phyloP scores from a whole-genome alignment of 2,888 invertebrate genomes.

The Eutolmus rufibarbis region DNA sequence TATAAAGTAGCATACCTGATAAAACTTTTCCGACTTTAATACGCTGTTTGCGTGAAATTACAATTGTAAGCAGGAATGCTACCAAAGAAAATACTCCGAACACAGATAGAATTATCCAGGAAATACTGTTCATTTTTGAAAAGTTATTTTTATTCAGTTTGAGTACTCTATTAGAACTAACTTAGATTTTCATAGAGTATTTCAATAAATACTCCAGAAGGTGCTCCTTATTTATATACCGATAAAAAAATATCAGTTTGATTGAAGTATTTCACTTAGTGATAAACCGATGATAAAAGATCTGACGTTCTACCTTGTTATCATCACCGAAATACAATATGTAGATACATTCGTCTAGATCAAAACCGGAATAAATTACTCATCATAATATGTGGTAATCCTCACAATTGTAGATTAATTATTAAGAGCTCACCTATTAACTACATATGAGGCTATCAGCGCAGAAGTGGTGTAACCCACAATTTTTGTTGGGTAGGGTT shows the following conservation, averaged over 20 bases:
- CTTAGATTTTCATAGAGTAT: not conserved
- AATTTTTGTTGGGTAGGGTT: no score
- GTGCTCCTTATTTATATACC: not conserved
- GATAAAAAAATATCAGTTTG: not conserved
- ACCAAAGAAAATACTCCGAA: not conserved
- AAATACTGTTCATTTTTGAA: not conserved
- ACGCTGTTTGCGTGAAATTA: not conserved
- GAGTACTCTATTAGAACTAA: not conserved
- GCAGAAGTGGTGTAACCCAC: no score
- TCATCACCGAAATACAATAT: not conserved
- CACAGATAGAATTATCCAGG: not conserved
- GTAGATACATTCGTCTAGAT: no score
- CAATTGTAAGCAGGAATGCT: not conserved
- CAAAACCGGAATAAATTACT: no score
- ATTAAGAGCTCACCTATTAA: not conserved
- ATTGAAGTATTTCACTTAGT: not conserved
- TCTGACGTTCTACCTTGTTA: not conserved
- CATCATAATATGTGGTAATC: not conserved
- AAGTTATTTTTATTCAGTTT: not conserved
- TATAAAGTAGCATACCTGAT: not conserved
- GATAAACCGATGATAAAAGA: not conserved
- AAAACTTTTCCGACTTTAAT: not conserved
- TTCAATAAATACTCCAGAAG: not conserved
- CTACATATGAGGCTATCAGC: no score
- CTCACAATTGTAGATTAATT: not conserved